A percentile compares a stretch with the other conserved stretches of the same genome.
These are phyloP conservation scores for Equus quagga DNA, from an alignment of 2,113 vertebrate species.

Conservation along the genomic window DNA sequence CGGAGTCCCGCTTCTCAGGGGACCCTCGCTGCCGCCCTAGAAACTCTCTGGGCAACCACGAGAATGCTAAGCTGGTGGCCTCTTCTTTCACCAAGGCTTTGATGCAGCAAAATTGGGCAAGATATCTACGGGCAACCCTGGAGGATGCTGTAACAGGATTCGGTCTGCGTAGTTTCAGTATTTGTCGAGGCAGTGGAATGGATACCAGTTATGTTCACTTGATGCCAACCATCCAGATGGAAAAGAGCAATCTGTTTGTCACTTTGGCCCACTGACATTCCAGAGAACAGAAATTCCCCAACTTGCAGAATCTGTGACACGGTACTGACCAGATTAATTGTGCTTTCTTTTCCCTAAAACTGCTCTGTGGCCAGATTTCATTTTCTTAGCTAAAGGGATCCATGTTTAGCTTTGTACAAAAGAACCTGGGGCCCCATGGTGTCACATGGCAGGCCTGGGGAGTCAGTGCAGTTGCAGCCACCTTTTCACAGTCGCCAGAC, in stretches of 20 bases:
- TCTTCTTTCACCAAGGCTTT: constrained; percentile 34
- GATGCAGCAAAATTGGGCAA: background rate
- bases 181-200: constrained; percentile 38
- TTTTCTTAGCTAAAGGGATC: background rate
- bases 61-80: constrained; percentile 41
- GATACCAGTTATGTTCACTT: background rate
- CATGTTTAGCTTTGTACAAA: background rate
- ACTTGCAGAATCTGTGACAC: background rate
- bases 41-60: background rate
- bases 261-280: background rate
- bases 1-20: background rate
- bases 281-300: background rate
- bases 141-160: background rate
- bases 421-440: background rate
- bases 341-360: background rate
- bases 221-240: constrained; percentile 18
- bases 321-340: background rate
- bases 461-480: background rate
- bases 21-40: background rate
- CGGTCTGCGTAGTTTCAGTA: background rate
- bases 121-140: background rate
- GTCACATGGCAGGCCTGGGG: background rate
- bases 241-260: constrained; percentile 20
- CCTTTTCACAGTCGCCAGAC: background rate
- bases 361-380: background rate